Conservation (phyloP, 2,797 vertebrate genomes). For the Pantherophis alleghaniensis region DNA sequence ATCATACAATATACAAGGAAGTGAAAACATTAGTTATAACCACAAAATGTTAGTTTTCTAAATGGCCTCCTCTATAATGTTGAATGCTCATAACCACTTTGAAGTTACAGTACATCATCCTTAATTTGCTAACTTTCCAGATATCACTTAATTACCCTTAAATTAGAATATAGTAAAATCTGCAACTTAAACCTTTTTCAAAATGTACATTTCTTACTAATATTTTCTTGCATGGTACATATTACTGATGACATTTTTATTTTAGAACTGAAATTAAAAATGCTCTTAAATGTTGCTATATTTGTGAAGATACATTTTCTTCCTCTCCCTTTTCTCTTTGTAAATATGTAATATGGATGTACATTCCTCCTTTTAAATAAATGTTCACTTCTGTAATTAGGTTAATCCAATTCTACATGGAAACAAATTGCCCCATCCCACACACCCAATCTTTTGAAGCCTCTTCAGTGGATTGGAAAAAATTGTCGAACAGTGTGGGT, state of each 20-base stretch:
- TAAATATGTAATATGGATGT: conserved; percentile 6
- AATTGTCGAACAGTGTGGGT: neutral
- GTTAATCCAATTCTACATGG: neutral
- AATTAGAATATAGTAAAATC: conserved; percentile 47
- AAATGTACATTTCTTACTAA: conserved; percentile 47
- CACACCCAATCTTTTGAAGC: neutral
- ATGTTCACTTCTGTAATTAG: neutral
- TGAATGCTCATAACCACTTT: neutral
- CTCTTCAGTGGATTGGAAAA: neutral
- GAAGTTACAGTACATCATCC: neutral
- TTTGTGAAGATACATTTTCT: conserved; percentile 37
- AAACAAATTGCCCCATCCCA: neutral
- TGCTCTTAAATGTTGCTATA: conserved; percentile 34
- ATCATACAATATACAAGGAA: neutral
- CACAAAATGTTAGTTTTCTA: neutral
- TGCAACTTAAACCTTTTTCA: conserved; percentile 39
- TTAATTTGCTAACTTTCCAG: conserved; percentile 11
- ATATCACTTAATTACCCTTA: conserved; percentile 35
- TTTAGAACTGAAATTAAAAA: conserved; percentile 54
- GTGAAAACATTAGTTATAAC: neutral
- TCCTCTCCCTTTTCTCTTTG: conserved; percentile 2
- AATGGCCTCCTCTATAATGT: neutral
- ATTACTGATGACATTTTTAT: conserved; percentile 41
- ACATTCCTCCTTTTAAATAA: neutral
- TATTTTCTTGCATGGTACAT: conserved; percentile 54